phyloP scores from a whole-genome alignment of 2,113 vertebrate species.

The Sisor rabdophorus region DNA sequence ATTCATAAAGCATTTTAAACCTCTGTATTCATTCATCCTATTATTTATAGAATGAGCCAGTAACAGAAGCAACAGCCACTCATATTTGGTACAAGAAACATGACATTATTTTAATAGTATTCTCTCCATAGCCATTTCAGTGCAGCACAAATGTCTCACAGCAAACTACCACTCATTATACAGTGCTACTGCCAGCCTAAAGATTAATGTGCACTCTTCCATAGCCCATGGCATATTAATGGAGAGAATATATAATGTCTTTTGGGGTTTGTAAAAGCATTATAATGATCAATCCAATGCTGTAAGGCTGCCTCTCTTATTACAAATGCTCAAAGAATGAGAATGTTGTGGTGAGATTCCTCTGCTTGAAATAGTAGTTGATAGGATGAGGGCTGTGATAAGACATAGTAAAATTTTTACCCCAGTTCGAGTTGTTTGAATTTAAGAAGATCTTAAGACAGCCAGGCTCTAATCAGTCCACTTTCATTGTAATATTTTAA shows the following conservation, averaged over 20 bases:
- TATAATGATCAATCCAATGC: constrained; percentile 32
- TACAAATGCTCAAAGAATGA: constrained; percentile 25
- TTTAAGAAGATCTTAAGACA: not conserved
- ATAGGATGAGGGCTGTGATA: not conserved
- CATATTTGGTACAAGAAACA: not conserved
- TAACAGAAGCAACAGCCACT: not conserved
- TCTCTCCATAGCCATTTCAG: not conserved
- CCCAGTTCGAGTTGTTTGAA: not conserved
- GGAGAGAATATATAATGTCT: constrained; percentile 21
- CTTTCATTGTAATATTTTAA: not conserved
- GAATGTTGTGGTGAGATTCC: constrained; percentile 31
- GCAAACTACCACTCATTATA: constrained; percentile 30
- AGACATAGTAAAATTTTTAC: not conserved
- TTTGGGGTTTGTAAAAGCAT: constrained; percentile 34
- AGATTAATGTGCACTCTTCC: constrained; percentile 32
- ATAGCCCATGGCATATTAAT: constrained; percentile 32
- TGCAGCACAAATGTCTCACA: constrained; percentile 18
- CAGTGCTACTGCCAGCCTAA: constrained; percentile 9
- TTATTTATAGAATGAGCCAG: not conserved
- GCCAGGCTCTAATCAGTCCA: not conserved
- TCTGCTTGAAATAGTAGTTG: constrained; percentile 4
- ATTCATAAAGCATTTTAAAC: not conserved
- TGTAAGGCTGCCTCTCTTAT: constrained; percentile 26
- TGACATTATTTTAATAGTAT: not conserved
- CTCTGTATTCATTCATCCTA: not conserved